Conservation (phyloP, 1,140 invertebrate genomes). For the Calycopis cecrops region DNA sequence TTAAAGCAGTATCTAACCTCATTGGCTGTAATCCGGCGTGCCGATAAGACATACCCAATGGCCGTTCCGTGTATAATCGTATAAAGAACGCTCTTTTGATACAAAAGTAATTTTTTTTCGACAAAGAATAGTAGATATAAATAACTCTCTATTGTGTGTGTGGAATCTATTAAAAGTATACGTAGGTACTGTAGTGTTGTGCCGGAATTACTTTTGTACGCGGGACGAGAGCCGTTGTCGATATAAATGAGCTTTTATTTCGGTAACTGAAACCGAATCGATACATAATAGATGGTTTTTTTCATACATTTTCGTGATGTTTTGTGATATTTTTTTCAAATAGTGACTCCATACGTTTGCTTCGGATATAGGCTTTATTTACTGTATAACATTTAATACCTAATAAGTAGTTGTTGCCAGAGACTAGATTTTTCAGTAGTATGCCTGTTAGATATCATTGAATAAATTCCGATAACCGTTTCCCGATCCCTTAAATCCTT, state of each 20-base stretch:
- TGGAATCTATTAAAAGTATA: constrained; percentile 52
- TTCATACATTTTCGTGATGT: constrained; percentile 8
- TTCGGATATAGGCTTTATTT: neutral
- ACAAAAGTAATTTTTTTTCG: constrained; percentile 42
- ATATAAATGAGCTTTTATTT: constrained; percentile 41
- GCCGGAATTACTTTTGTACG: constrained; percentile 47
- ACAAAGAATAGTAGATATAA: constrained; percentile 35
- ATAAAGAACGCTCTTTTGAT: constrained; percentile 44
- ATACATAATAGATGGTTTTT: constrained; percentile 36
- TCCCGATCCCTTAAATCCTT: no score
- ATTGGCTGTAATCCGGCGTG: constrained; percentile 47
- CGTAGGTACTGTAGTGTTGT: constrained; percentile 38
- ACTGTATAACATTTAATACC: no score
- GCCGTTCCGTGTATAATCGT: constrained; percentile 43
- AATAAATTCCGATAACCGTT: no score
- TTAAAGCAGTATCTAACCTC: constrained; percentile 44
- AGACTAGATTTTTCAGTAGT: no score
- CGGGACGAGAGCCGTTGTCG: constrained; percentile 36
- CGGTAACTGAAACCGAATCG: constrained; percentile 36
- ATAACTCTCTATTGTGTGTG: constrained; percentile 49
- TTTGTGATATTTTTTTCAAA: constrained; percentile 15
- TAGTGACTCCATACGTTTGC: constrained; percentile 14
- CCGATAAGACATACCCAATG: constrained; percentile 47
- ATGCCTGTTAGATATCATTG: no score
- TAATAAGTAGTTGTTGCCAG: no score